Percentiles rank a stretch among this genome's conserved stretches.
Evolutionary conservation across 2,888 invertebrate genomes (phyloP).

Genomic region (Ischnus inquisitorius): DNA sequence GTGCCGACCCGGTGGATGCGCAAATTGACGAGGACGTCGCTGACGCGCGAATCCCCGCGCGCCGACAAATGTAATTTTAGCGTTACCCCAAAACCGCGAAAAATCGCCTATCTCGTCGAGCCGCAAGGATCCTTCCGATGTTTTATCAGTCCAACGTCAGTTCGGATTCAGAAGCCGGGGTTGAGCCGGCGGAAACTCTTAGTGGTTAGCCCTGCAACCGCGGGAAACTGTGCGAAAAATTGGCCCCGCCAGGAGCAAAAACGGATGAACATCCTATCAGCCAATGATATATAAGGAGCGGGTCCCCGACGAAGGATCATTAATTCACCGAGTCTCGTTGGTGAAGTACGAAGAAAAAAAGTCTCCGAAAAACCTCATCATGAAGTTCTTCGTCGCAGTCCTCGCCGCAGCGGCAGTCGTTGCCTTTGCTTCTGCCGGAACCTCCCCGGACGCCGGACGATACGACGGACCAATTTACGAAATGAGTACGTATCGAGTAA

Average conservation of each 20-base stretch:
- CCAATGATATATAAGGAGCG: not conserved
- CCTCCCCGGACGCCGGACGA: slow-evolving; percentile 41
- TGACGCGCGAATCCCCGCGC: no score
- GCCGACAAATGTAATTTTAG: no score
- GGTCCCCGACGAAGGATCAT: not conserved
- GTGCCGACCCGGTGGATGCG: not conserved
- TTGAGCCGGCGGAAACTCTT: not conserved
- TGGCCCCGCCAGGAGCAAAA: not conserved
- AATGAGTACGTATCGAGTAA: slow-evolving; percentile 38
- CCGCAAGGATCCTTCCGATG: no score
- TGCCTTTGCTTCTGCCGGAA: slow-evolving; percentile 45
- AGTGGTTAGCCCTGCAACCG: not conserved
- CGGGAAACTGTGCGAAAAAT: not conserved
- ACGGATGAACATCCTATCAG: not conserved
- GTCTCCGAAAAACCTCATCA: slow-evolving; percentile 13
- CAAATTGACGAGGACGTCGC: no score
- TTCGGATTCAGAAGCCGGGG: not conserved
- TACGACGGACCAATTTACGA: slow-evolving; percentile 54
- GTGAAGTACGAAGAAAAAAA: not conserved
- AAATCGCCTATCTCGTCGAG: no score
- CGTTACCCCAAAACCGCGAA: no score
- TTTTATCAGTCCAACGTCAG: no score
- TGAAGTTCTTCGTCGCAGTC: slow-evolving; percentile 61
- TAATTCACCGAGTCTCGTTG: not conserved
- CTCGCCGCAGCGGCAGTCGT: slow-evolving; percentile 40